Conservation (phyloP, 2,888 invertebrate species). For the Heliconius hortense region DNA sequence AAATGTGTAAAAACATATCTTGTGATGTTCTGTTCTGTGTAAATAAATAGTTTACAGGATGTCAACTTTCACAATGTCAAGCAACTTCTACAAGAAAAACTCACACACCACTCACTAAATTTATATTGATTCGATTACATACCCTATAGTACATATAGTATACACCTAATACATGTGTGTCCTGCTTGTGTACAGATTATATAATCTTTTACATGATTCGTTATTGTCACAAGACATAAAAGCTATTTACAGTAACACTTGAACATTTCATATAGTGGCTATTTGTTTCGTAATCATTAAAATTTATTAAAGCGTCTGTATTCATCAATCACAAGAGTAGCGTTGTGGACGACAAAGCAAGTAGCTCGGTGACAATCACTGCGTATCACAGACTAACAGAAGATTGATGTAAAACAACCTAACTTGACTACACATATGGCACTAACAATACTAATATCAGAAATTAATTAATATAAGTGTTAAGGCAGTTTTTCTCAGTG, state of each 20-base stretch:
- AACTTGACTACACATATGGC: conserved; percentile 75
- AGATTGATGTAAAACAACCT: conserved; percentile 63
- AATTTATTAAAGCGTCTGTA: conserved; percentile 40
- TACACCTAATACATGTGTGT: conserved; percentile 6
- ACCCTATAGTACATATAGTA: conserved; percentile 9
- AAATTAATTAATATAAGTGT: conserved; percentile 44
- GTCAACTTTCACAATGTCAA: conserved; percentile 12
- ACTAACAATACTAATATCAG: conserved; percentile 69
- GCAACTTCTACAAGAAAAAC: conserved; percentile 9
- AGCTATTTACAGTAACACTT: conserved; percentile 28
- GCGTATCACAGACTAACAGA: conserved; percentile 80
- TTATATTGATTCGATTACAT: conserved; percentile 14
- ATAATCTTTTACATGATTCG: conserved; percentile 26
- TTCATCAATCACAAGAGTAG: conserved; percentile 41
- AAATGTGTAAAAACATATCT: conserved; percentile 33
- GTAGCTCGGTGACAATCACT: conserved; percentile 64
- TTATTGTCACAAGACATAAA: conserved; percentile 32
- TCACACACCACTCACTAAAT: conserved; percentile 10
- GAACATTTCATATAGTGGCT: conserved; percentile 15
- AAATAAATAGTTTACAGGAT: conserved; percentile 13
- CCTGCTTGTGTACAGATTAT: conserved; percentile 21
- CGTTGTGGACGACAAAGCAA: conserved; percentile 58
- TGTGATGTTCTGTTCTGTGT: conserved; percentile 7
- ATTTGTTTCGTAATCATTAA: conserved; percentile 26
- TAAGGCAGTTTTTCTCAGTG: conserved; percentile 57